phyloP scores from a whole-genome alignment of 2,888 invertebrate genomes.

The Aphelenchoides bicaudatus region DNA sequence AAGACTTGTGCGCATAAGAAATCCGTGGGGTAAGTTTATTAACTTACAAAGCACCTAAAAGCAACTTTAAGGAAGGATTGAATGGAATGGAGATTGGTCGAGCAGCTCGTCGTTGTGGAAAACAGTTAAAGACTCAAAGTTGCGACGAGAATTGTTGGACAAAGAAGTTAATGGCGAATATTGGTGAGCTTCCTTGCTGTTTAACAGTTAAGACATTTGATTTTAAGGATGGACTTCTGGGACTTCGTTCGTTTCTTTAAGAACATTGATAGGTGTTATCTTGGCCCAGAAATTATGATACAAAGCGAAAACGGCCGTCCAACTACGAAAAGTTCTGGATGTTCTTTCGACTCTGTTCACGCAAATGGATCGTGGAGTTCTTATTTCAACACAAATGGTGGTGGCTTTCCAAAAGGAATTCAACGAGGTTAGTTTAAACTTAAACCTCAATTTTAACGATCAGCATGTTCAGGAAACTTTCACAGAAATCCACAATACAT shows the following conservation, averaged over 20 bases:
- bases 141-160: slow-evolving; percentile 14
- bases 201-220: no score
- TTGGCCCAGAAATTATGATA: slow-evolving; percentile 12
- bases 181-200: no score
- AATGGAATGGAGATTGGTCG: slow-evolving; percentile 17
- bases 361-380: slow-evolving; percentile 12
- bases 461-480: slow-evolving; percentile 8
- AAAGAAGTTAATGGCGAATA: slow-evolving; percentile 14
- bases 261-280: slow-evolving; percentile 18
- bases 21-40: slow-evolving; percentile 20
- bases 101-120: neutral
- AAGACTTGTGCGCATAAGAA: slow-evolving; percentile 11
- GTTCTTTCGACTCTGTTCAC: slow-evolving; percentile 10
- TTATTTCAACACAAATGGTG: slow-evolving; percentile 12
- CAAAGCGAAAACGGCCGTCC: slow-evolving; percentile 8
- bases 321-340: neutral
- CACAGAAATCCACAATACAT: slow-evolving; percentile 10
- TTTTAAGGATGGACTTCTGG: slow-evolving; percentile 8
- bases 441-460: no score
- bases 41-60: no score
- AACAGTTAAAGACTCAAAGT: slow-evolving; percentile 2
- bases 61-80: no score
- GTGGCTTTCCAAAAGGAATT: slow-evolving; percentile 15
- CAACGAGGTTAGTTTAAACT: neutral
- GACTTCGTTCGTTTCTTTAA: slow-evolving; percentile 18